phyloP scores from a whole-genome alignment of 1,140 invertebrate species.

The Diabrotica undecimpunctata region DNA sequence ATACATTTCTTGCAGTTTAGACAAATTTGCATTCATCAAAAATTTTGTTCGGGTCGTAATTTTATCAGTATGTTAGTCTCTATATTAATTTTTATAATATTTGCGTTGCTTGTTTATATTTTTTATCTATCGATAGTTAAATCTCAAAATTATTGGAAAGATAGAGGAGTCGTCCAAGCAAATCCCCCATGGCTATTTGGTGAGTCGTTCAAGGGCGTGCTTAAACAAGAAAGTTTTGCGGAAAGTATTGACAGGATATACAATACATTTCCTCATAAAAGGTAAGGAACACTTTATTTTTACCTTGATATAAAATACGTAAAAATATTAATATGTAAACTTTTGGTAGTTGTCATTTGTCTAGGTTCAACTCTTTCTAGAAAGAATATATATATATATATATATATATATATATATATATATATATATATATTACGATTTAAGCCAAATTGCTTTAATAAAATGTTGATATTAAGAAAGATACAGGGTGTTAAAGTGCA shows the following conservation, averaged over 20 bases:
- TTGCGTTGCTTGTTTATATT: neutral
- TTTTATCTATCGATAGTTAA: conserved; percentile 9
- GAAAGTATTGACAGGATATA: neutral
- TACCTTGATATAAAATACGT: neutral
- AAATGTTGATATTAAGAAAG: neutral
- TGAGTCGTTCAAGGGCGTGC: neutral
- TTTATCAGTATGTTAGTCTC: no score
- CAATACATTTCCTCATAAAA: neutral
- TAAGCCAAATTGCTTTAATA: neutral
- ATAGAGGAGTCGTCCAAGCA: conserved; percentile 45
- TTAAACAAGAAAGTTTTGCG: neutral
- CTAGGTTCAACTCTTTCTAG: neutral
- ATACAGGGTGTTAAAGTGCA: no score
- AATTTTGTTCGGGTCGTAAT: no score
- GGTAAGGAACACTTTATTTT: neutral
- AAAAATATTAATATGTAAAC: no score
- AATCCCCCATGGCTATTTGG: conserved; percentile 40
- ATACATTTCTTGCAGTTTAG: no score
- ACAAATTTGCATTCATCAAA: no score
- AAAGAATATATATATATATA: neutral
- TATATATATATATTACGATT: neutral
- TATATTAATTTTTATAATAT: no score
- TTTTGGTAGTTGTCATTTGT: neutral
- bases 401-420: neutral
- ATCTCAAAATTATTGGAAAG: conserved; percentile 47